A percentile compares a stretch with the other conserved stretches of the same genome.
phyloP scores from a whole-genome alignment of 2,888 invertebrate species.

The Drosophila acutilabella region DNA sequence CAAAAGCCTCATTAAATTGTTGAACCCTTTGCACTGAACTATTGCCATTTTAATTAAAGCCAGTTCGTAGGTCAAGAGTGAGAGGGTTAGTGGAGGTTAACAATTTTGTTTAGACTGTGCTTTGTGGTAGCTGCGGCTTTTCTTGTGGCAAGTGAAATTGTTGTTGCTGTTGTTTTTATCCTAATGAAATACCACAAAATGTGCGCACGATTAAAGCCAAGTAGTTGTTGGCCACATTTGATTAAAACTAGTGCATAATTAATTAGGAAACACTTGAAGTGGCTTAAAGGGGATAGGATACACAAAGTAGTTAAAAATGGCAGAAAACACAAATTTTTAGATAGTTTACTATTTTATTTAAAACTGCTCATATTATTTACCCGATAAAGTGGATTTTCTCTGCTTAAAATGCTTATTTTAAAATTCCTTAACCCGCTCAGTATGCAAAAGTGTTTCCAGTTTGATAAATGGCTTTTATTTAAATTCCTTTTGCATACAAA shows the following conservation, averaged over 20 bases:
- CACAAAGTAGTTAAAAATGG: too few relatives aligned
- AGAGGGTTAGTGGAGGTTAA: conserved; percentile 4
- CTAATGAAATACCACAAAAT: conserved; percentile 33
- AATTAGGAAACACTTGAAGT: conserved; percentile 1
- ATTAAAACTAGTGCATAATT: conserved; percentile 1
- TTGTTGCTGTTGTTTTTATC: neutral
- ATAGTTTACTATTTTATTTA: neutral
- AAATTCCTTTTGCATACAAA: conserved; percentile 21
- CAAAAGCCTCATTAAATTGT: conserved; percentile 17
- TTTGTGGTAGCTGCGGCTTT: conserved; percentile 19
- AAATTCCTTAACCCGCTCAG: conserved; percentile 7
- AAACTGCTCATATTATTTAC: neutral
- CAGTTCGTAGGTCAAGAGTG: neutral
- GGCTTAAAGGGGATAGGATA: neutral
- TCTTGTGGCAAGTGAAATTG: conserved; percentile 9
- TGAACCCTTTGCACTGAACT: conserved; percentile 12
- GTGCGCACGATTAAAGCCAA: conserved; percentile 17
- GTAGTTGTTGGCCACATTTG: conserved; percentile 21
- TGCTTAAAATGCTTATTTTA: neutral
- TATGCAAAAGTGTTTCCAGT: conserved; percentile 15
- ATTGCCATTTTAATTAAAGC: conserved; percentile 30
- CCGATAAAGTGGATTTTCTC: neutral
- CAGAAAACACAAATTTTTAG: neutral
- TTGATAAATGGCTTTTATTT: conserved; percentile 36
- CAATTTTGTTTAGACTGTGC: conserved; percentile 8